Evolutionary conservation across 2,888 invertebrate genomes (phyloP).

Genomic region (Acronicta aceris): DNA sequence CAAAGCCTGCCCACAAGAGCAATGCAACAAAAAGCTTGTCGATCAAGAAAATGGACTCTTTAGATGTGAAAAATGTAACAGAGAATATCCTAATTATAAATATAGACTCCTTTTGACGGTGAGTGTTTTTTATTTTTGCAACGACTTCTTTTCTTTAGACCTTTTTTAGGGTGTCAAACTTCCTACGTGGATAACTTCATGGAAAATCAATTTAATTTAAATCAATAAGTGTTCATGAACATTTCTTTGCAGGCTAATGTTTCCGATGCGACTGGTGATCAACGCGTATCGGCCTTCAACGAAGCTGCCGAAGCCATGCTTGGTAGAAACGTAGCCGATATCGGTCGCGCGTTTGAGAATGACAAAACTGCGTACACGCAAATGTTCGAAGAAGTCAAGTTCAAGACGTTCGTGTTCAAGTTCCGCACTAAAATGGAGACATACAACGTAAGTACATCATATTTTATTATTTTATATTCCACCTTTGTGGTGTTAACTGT

Average conservation of each 20-base stretch:
- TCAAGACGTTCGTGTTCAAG: constrained; percentile 94
- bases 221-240: not conserved
- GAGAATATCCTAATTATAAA: constrained; percentile 95
- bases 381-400: constrained; percentile 93
- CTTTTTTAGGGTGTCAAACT: too few relatives aligned
- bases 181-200: too few relatives aligned
- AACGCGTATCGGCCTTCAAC: constrained; percentile 97
- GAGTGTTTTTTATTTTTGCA: constrained; percentile 69
- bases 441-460: constrained; percentile 93
- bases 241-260: constrained; percentile 92
- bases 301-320: constrained; percentile 94
- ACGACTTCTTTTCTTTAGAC: too few relatives aligned
- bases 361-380: constrained; percentile 91
- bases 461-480: too few relatives aligned
- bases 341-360: constrained; percentile 93
- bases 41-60: constrained; percentile 96
- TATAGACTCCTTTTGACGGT: constrained; percentile 95
- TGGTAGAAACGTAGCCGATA: constrained; percentile 91
- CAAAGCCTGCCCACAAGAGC: constrained; percentile 96
- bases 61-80: constrained; percentile 98
- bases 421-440: constrained; percentile 96
- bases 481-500: too few relatives aligned
- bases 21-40: constrained; percentile 98
- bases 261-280: constrained; percentile 95
- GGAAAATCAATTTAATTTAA: too few relatives aligned